A percentile compares a stretch with the other conserved stretches of the same genome.
phyloP scores from a whole-genome alignment of 1,140 invertebrate genomes.

The Kradibia gibbosae region DNA sequence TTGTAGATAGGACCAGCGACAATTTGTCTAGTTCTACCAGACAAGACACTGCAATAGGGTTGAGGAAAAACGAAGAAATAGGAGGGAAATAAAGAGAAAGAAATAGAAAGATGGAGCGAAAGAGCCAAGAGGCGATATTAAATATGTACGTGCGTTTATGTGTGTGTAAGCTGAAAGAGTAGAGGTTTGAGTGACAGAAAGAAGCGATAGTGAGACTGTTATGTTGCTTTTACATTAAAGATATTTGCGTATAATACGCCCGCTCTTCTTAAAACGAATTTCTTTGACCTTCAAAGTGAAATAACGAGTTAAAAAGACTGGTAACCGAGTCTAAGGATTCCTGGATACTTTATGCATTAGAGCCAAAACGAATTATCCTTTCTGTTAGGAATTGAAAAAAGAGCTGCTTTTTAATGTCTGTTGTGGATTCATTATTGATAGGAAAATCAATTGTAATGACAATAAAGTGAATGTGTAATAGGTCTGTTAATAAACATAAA shows the following conservation, averaged over 20 bases:
- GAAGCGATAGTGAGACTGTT: conserved; percentile 43
- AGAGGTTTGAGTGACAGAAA: conserved; percentile 18
- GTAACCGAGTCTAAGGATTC: background rate
- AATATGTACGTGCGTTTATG: too few species aligned
- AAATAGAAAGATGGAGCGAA: background rate
- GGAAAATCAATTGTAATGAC: too few species aligned
- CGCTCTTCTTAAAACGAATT: conserved; percentile 16
- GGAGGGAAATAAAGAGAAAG: conserved; percentile 12
- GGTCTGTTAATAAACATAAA: too few species aligned
- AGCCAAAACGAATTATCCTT: background rate
- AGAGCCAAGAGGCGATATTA: too few species aligned
- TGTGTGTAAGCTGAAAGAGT: background rate
- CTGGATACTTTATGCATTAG: background rate
- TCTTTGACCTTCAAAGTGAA: conserved; percentile 42
- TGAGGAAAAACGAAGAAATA: background rate
- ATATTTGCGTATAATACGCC: conserved; percentile 35
- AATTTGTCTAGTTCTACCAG: conserved; percentile 24
- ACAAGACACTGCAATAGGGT: background rate
- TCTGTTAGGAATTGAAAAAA: background rate
- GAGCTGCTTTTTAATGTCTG: background rate
- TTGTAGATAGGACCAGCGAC: conserved; percentile 16
- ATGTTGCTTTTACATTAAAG: conserved; percentile 34
- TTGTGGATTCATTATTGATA: too few species aligned
- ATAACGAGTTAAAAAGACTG: conserved; percentile 11
- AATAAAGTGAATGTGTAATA: too few species aligned